A percentile compares a stretch with the other conserved stretches of the same genome.
These are phyloP conservation scores for Tiliacea citrago DNA, from an alignment of 2,888 invertebrate genomes.

Conservation along the genomic window DNA sequence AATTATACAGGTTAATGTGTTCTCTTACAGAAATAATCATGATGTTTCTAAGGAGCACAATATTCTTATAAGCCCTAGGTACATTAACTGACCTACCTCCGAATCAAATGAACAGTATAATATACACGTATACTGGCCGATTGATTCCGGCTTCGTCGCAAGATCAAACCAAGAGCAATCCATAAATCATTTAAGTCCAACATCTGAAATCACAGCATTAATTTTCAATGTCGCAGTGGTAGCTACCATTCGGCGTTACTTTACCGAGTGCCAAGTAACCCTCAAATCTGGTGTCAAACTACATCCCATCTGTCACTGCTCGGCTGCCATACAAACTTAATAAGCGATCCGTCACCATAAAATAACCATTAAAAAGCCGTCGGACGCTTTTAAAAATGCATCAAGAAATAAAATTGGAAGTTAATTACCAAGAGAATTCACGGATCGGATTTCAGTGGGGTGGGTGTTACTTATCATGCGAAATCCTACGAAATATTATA, in stretches of 20 bases:
- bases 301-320: constrained; percentile 89
- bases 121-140: neutral
- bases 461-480: constrained; percentile 70
- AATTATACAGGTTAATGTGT: neutral
- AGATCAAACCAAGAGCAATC: neutral
- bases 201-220: constrained; percentile 48
- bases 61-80: constrained; percentile 1
- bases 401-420: constrained; percentile 90
- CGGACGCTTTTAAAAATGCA: constrained; percentile 90
- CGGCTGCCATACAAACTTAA: constrained; percentile 88
- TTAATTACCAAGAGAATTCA: constrained; percentile 90
- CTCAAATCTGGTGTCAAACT: constrained; percentile 89
- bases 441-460: constrained; percentile 86
- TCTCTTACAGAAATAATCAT: neutral
- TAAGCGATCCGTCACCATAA: constrained; percentile 91
- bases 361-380: constrained; percentile 90
- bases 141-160: neutral
- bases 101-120: too few species aligned
- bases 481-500: constrained; percentile 61
- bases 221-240: constrained; percentile 31
- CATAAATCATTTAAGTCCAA: neutral
- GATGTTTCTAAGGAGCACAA: neutral
- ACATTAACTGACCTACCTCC: neutral
- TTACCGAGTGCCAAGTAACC: constrained; percentile 61
- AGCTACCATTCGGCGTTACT: constrained; percentile 18